phyloP scores from a whole-genome alignment of 2,888 invertebrate species.

The Plebejus anna region DNA sequence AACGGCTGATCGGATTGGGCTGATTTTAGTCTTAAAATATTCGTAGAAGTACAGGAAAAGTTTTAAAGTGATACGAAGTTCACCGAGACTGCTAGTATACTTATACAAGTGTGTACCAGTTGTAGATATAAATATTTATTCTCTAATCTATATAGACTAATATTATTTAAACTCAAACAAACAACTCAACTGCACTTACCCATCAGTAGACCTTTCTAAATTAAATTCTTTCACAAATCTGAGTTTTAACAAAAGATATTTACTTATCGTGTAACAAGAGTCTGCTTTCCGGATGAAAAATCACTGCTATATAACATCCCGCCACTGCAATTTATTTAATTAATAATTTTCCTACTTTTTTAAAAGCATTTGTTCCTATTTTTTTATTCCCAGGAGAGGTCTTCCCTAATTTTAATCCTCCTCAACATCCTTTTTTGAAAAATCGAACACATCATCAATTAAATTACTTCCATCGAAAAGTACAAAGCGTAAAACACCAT shows the following conservation, averaged over 20 bases:
- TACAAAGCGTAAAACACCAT: constrained; percentile 42
- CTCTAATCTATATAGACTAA: no score
- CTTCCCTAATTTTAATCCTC: constrained; percentile 17
- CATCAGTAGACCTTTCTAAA: neutral
- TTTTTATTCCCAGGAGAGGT: constrained; percentile 2
- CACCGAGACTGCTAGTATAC: no score
- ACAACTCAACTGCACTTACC: no score
- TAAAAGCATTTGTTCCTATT: neutral
- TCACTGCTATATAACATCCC: neutral
- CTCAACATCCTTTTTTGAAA: constrained; percentile 58
- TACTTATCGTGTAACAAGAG: neutral
- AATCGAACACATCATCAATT: constrained; percentile 77
- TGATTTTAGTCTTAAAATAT: no score
- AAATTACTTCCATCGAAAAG: constrained; percentile 71
- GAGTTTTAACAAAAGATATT: neutral
- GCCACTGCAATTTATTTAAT: constrained; percentile 11
- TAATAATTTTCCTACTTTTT: neutral
- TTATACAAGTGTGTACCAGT: no score
- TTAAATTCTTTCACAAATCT: neutral
- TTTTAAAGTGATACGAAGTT: no score
- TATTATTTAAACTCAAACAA: no score
- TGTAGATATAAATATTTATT: no score
- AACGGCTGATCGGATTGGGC: no score
- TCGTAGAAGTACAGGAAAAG: no score
- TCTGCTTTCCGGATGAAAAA: neutral